Percentiles rank a stretch among this genome's conserved stretches.
These are phyloP conservation scores for Leptopilina clavipes DNA, from an alignment of 1,140 invertebrate species.

Conservation along the genomic window DNA sequence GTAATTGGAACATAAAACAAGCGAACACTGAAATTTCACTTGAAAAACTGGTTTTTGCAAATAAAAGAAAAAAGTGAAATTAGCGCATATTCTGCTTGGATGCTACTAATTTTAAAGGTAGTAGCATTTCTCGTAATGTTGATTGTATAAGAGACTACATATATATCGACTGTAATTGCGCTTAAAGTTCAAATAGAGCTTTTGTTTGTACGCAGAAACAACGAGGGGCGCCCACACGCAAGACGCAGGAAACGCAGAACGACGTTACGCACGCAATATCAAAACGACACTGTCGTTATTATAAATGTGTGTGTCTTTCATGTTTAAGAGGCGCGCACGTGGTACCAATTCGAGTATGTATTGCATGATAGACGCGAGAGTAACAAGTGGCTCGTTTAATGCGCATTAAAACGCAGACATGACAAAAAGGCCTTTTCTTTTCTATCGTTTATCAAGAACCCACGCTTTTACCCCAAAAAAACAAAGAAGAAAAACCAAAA, in stretches of 20 bases:
- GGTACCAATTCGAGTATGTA: constrained; percentile 50
- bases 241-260: constrained; percentile 43
- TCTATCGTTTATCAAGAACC: constrained; percentile 44
- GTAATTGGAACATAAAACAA: too few species aligned
- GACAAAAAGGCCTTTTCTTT: constrained; percentile 29
- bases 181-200: constrained; percentile 46
- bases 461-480: constrained; percentile 57
- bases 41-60: too few species aligned
- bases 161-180: constrained; percentile 17
- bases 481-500: too few species aligned
- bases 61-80: too few species aligned
- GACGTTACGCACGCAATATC: constrained; percentile 52
- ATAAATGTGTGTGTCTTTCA: constrained; percentile 45
- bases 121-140: constrained; percentile 4
- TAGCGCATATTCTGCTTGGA: neutral
- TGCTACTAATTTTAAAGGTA: neutral
- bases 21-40: too few species aligned
- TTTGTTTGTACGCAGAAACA: constrained; percentile 64
- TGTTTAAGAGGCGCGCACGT: constrained; percentile 45
- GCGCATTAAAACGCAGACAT: constrained; percentile 59
- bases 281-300: constrained; percentile 45
- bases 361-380: constrained; percentile 48
- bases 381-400: constrained; percentile 64
- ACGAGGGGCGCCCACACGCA: constrained; percentile 62
- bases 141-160: neutral